Evolutionary conservation across 2,888 invertebrate genomes (phyloP).

Genomic region (Caenorhabditis japonica): DNA sequence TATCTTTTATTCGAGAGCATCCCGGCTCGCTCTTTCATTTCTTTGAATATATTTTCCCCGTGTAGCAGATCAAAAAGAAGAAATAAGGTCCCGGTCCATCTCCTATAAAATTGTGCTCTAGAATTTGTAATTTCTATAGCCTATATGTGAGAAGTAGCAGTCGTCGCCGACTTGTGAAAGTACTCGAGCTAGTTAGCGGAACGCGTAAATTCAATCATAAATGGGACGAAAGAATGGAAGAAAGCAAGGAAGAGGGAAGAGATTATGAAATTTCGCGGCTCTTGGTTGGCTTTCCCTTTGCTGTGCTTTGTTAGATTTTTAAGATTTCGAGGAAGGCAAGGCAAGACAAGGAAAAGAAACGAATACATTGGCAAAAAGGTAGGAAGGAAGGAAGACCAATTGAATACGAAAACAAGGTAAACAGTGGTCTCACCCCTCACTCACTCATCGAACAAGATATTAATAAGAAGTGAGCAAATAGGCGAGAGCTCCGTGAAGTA

Average conservation of each 20-base stretch:
- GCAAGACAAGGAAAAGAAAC: no score
- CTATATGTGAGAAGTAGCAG: no score
- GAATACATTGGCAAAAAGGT: not conserved
- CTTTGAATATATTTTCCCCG: constrained; percentile 24
- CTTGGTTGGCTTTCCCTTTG: no score
- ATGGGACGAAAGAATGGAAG: constrained; percentile 15
- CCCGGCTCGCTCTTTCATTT: no score
- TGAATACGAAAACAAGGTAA: constrained; percentile 45
- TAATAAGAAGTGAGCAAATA: constrained; percentile 53
- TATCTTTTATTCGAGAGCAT: constrained; percentile 23
- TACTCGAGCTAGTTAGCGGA: constrained; percentile 4
- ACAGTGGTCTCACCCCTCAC: constrained; percentile 9
- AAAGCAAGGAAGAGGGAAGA: not conserved
- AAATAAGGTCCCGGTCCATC: no score
- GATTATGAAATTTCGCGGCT: constrained; percentile 34
- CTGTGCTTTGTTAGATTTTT: no score
- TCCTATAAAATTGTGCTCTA: no score
- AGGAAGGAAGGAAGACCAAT: not conserved
- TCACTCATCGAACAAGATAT: constrained; percentile 20
- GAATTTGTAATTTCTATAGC: no score
- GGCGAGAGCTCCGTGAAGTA: not conserved
- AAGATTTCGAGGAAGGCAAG: no score
- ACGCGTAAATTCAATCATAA: constrained; percentile 42
- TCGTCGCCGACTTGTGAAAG: not conserved
- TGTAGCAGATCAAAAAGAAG: not conserved